Evolutionary conservation across 2,113 vertebrate genomes (phyloP), one percentile per base, ranked within the genome.

Genomic region (Ochotona princeps): DNA sequence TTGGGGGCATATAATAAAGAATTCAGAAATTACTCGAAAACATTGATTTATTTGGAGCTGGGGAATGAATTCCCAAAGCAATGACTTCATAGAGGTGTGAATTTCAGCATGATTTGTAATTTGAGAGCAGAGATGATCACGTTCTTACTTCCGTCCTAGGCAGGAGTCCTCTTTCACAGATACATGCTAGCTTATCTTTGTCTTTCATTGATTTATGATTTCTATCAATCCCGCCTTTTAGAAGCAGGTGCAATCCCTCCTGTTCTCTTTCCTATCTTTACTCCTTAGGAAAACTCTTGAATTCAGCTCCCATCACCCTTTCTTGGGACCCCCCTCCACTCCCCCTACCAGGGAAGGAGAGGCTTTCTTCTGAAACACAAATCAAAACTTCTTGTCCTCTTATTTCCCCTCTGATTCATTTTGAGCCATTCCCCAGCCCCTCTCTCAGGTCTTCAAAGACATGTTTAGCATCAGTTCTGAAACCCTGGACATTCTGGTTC

Each of bases 341-440:
- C 25, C 23, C 66, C 83, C 17, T 18, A 11, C 3, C 21, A 26
- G 23, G 7, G 7, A 17, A 15, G 30, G 25, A 82, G 61, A 70
- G 26, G 20, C 85, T 96, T 88, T 26, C 14, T 81, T 93, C 61
- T 47, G 47, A 90, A 80, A 60, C n/a, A 70, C 28, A 83, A 72
- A 75, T 86, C 26, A 78, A 35, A 87, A 54, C 12, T 28, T 54
- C 4, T 76, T 78, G 26, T 30, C 35, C 54, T 57, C 17, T 57
- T 7, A 5, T 5, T 57, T 57, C n/a, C 20, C 30, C 21, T 81
- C 7, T 44, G 57, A 7, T 69, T 92, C 47, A 49, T 87, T 74
- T 89, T n/a, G 21, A 79, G 35, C 47, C 4, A 63, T 75, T 81
- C 5, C 32, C 32, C 35, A 81, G 32, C 3, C 54, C 80, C 32